Base-by-base conservation (phyloP, 2,797 vertebrate genomes). In the Pangasius krempfi region DNA sequence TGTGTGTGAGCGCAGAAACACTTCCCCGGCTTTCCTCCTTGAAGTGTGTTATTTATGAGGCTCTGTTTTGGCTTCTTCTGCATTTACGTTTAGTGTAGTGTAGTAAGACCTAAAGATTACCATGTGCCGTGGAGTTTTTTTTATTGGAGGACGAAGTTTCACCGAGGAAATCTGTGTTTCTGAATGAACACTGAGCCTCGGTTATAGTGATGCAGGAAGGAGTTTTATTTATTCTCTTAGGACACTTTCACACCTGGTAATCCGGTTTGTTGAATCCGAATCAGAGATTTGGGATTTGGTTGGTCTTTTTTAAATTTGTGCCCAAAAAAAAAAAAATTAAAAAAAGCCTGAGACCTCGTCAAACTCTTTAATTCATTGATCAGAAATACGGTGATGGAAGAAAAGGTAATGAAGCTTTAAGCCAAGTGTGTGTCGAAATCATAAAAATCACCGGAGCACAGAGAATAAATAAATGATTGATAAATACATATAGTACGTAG, bases 41-140 rank as follows among this genome's bases (percentile, higher is more conserved):
- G 64, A 87, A 5, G 87, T 85, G 33, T 44, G 33, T 64, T 70
- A 68, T 85, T 88, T 88, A 88, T 1, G 30, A 88, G 87, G 58
- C 75, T 75, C 79, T 62, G 58, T 4, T 58, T 84, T 89, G n/a
- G 44, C 20, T 62, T 79, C 27, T 30, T 33, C 27, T 30, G 27
- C 79, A 4, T 82, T 62, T 27, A 16, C 0, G 58, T 44, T 44
- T 16, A 25, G 20, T 58, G 54, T 40, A 25, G 22, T n/a, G 37
- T 16, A 82, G 80, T 62, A 82, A 82, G 80, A 44, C 56, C 22
- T 82, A 16, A 62, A 44, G 33, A 62, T 82, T 27, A 25, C 52
- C 78, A 44, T 25, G 52, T 50, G n/a, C 47, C 64, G 30, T 5
- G 64, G 27, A 16, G 25, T 84, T 79, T 88, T 88, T 78, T 78